phyloP scores from a whole-genome alignment of 1,140 invertebrate species.

The Bombus vancouverensis region DNA sequence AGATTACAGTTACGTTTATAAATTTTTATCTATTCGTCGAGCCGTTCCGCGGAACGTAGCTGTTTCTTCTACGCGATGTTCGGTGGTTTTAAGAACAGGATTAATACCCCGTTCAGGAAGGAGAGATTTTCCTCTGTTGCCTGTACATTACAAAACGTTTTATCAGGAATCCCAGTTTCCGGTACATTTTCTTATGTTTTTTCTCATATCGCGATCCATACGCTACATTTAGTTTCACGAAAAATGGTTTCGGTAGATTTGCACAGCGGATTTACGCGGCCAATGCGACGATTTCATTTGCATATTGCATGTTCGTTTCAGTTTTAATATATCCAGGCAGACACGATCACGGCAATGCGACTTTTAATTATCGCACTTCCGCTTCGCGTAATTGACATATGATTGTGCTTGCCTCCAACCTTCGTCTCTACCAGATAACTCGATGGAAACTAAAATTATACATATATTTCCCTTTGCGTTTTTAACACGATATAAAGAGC shows the following conservation, averaged over 20 bases:
- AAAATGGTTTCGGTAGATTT: conserved; percentile 10
- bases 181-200: background rate
- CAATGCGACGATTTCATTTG: conserved; percentile 3
- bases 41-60: no score
- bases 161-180: background rate
- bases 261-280: no score
- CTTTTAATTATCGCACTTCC: conserved; percentile 29
- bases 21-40: no score
- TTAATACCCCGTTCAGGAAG: background rate
- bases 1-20: no score
- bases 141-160: background rate
- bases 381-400: conserved; percentile 18
- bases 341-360: background rate
- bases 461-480: background rate
- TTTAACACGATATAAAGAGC: background rate
- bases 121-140: background rate
- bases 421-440: background rate
- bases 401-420: conserved; percentile 10
- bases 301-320: background rate
- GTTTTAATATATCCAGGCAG: conserved; percentile 11
- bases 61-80: background rate
- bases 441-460: conserved; percentile 20
- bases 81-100: background rate
- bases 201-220: background rate
- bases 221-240: background rate